phyloP scores from a whole-genome alignment of 2,797 vertebrate genomes.

The Babyrousa celebensis region DNA sequence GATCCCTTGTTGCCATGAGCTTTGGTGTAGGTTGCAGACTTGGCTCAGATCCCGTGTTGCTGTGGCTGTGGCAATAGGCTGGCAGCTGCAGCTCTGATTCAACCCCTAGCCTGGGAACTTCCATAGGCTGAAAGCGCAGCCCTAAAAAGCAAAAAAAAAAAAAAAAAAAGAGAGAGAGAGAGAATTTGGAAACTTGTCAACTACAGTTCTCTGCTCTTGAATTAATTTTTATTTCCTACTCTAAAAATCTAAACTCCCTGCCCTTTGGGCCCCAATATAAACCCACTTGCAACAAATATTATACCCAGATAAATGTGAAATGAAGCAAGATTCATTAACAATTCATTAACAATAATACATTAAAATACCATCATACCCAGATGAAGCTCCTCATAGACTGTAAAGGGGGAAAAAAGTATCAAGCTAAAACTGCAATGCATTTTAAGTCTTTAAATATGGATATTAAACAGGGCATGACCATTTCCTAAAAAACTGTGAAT shows the following conservation, averaged over 20 bases:
- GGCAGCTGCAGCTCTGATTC: too few species aligned
- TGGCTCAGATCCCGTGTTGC: too few species aligned
- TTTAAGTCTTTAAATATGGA: slow-evolving; percentile 23
- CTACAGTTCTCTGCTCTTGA: slow-evolving; percentile 32
- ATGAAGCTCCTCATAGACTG: background rate
- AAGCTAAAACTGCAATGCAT: slow-evolving; percentile 20
- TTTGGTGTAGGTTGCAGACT: too few species aligned
- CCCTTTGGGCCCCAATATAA: background rate
- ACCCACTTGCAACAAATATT: background rate
- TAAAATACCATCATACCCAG: slow-evolving; percentile 40
- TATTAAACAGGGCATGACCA: slow-evolving; percentile 1
- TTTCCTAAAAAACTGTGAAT: background rate
- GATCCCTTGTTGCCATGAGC: too few species aligned
- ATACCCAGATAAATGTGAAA: slow-evolving; percentile 51
- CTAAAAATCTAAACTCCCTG: slow-evolving; percentile 65
- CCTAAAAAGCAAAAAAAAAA: too few species aligned
- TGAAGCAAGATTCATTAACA: background rate
- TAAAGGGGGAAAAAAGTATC: background rate
- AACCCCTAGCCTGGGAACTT: too few species aligned
- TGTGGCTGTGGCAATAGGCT: too few species aligned
- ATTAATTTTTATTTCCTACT: slow-evolving; percentile 75
- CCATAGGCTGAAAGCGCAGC: too few species aligned
- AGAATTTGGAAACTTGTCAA: too few species aligned
- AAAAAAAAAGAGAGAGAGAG: too few species aligned
- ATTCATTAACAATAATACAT: slow-evolving; percentile 2